Base-by-base conservation (phyloP, 2,113 vertebrate genomes). In the Pelmatolapia mariae region DNA sequence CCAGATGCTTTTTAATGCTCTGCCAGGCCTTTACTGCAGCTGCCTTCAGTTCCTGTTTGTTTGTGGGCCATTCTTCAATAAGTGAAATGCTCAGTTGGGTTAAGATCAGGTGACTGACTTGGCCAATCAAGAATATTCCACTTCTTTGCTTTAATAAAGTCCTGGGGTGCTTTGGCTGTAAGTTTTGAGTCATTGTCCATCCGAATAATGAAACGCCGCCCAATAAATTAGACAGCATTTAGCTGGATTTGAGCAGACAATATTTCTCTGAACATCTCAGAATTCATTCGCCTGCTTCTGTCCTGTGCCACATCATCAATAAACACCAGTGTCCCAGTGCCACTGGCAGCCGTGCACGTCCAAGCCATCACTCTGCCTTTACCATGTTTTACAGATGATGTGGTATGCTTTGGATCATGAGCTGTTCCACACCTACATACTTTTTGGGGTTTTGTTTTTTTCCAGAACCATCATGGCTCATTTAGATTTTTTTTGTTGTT, bases 401-500 rank as follows among this genome's bases (percentile, higher is more conserved):
- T 22, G 33, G 33, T 36, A 66, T 38, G 18, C 18, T n/a, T 57
- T 26, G 54, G 12, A 26, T 57, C 7, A 26, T 5, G 12, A 15
- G 54, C 24, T 57, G 24, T 15, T 66, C 3, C 61, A 66, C 18
- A n/a, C 61, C 61, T 0, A 12, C 18, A 36, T 36, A 66, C 18
- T 7, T n/a, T 66, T 36, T 11, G 6, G 18, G 10, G 10, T n/a
- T 36, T 36, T 4, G 19, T 38, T n/a, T 66, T 66, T 66, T n/a
- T n/a, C 10, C 33, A 66, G 33, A 38, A 22, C 3, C 33, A 12
- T 38, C 10, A 0, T 1, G 31, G 33, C 33, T n/a, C n/a, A n/a
- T 2, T 66, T 66, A 13, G 31, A 38, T 66, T 33, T 36, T 0
- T n/a, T 66, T 8, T 12, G 31, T 66, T 66, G 6, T 66, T 38